Evolutionary conservation across 1,140 invertebrate genomes (phyloP).

Genomic region (Colletes latitarsis): DNA sequence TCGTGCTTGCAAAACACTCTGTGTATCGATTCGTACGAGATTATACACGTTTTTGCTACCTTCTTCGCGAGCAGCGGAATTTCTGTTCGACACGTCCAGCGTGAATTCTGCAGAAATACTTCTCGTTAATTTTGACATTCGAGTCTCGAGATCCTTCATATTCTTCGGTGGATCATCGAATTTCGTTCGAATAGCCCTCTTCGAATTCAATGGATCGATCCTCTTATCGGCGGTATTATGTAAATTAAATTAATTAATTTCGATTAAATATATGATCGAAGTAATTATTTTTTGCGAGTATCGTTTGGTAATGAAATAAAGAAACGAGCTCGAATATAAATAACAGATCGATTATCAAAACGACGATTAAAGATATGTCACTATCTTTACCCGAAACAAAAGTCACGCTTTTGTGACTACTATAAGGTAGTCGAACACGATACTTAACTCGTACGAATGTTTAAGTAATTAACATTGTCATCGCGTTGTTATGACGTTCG

Average conservation of each 20-base stretch:
- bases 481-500: neutral
- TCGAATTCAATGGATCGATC: neutral
- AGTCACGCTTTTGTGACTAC: neutral
- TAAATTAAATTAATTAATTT: neutral
- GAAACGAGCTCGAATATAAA: conserved; percentile 2
- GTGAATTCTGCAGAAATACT: conserved; percentile 34
- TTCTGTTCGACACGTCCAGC: conserved; percentile 55
- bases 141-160: neutral
- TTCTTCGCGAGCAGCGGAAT: neutral
- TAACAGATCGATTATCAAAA: neutral
- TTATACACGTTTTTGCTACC: no score
- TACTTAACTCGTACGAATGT: no score
- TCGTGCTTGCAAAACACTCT: neutral
- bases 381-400: neutral
- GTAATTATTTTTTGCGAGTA: neutral
- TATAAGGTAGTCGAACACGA: no score
- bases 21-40: neutral
- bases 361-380: neutral
- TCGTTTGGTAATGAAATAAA: neutral
- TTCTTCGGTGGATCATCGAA: neutral
- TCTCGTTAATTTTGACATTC: neutral
- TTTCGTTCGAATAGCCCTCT: neutral
- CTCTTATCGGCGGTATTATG: neutral
- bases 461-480: neutral
- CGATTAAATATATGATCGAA: conserved; percentile 10